Conservation (phyloP, 2,888 invertebrate genomes). For the Stenoptilia bipunctidactyla region DNA sequence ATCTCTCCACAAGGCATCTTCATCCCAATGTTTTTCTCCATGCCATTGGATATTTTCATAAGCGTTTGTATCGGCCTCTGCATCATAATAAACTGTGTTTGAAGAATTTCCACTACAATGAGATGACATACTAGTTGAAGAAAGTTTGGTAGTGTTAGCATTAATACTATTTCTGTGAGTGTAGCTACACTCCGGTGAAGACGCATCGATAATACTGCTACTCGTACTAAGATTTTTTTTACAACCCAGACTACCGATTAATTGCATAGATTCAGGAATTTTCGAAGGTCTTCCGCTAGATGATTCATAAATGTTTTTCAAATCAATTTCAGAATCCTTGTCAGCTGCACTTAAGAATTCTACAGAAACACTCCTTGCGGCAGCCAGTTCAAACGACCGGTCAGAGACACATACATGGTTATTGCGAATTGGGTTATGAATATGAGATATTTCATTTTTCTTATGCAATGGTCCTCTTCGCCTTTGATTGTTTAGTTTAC, state of each 20-base stretch:
- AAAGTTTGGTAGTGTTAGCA: conserved; percentile 36
- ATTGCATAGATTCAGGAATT: conserved; percentile 63
- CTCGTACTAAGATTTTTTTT: conserved; percentile 55
- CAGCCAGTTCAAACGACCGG: conserved; percentile 62
- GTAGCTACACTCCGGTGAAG: conserved; percentile 31
- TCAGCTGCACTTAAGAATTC: conserved; percentile 77
- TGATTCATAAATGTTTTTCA: conserved; percentile 80
- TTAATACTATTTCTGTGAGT: conserved; percentile 24
- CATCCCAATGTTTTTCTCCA: conserved; percentile 85
- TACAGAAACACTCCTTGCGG: conserved; percentile 74
- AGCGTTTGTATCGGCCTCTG: conserved; percentile 50
- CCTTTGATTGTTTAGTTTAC: conserved; percentile 80
- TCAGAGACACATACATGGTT: conserved; percentile 39
- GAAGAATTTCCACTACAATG: conserved; percentile 62
- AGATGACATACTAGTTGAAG: conserved; percentile 61
- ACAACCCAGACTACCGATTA: conserved; percentile 55
- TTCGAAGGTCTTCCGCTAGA: conserved; percentile 73
- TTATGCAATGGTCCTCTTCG: conserved; percentile 72
- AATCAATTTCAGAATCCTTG: conserved; percentile 76
- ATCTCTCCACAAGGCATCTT: conserved; percentile 86
- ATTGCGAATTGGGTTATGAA: conserved; percentile 77
- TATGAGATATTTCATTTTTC: conserved; percentile 78
- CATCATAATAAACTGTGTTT: conserved; percentile 60
- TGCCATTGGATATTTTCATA: conserved; percentile 63
- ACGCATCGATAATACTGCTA: conserved; percentile 30